Evolutionary conservation across 2,888 invertebrate species (phyloP).

Genomic region (Mechanitis messenoides): DNA sequence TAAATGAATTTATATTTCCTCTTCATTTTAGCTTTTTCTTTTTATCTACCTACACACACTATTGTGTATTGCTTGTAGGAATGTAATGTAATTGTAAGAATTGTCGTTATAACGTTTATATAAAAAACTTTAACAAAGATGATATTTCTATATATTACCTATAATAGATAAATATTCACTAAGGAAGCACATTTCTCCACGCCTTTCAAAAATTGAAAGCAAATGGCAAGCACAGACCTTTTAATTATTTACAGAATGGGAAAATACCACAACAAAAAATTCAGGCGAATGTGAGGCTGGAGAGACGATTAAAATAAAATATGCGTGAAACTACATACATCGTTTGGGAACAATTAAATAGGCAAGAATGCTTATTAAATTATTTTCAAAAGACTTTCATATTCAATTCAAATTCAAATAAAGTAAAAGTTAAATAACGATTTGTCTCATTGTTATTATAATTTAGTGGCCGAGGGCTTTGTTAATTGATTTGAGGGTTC

Average conservation of each 20-base stretch:
- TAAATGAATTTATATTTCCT: no score
- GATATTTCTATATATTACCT: no score
- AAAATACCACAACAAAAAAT: constrained; percentile 14
- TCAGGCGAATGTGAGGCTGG: constrained; percentile 13
- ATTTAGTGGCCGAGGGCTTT: constrained; percentile 8
- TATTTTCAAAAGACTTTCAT: background rate
- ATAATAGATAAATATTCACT: no score
- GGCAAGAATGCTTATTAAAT: background rate
- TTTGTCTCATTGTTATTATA: constrained; percentile 8
- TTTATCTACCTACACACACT: no score
- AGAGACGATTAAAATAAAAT: constrained; percentile 18
- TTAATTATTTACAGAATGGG: constrained; percentile 19
- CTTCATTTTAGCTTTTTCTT: no score
- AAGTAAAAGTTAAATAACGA: background rate
- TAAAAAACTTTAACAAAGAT: no score
- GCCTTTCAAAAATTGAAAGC: constrained; percentile 12
- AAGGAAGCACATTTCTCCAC: background rate
- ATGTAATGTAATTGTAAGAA: no score
- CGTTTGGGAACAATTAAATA: constrained; percentile 1
- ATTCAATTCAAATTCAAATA: background rate
- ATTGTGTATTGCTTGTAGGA: no score
- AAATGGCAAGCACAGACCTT: constrained; percentile 10
- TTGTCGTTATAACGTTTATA: no score
- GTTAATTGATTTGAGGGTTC: constrained; percentile 18
- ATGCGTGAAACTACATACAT: constrained; percentile 17